These are phyloP conservation scores for Colius striatus DNA, from an alignment of 2,113 vertebrate genomes.

Conservation along the genomic window DNA sequence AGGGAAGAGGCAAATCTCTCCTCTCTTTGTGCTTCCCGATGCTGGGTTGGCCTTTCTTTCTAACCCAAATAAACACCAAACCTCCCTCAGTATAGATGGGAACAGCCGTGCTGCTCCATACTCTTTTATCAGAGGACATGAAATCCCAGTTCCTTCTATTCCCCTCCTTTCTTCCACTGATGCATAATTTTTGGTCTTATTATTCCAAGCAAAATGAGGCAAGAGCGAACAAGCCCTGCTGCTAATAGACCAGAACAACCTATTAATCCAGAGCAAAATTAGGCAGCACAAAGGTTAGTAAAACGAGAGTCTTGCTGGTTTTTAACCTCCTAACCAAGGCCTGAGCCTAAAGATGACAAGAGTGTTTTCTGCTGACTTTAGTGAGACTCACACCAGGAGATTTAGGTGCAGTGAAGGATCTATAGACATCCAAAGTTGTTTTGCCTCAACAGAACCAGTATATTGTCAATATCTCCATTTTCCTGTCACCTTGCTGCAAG, in stretches of 20 bases:
- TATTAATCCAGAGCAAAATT: constrained; percentile 57
- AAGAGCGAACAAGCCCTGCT: constrained; percentile 40
- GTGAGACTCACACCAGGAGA: not conserved
- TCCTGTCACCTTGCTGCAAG: not conserved
- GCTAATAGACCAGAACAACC: constrained; percentile 57
- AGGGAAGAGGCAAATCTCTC: not conserved
- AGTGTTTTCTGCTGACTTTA: not conserved
- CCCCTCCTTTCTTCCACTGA: not conserved
- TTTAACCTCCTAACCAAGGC: not conserved
- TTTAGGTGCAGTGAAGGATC: not conserved
- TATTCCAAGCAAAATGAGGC: constrained; percentile 63
- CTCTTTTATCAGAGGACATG: not conserved
- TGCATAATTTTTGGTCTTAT: constrained; percentile 27
- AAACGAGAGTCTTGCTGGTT: not conserved
- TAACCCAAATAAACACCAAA: not conserved
- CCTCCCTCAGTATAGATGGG: fast-evolving
- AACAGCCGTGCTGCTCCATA: fast-evolving
- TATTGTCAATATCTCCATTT: not conserved
- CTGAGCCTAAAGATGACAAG: not conserved
- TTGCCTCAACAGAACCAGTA: not conserved
- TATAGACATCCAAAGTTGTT: not conserved
- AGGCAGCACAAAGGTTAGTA: constrained; percentile 36
- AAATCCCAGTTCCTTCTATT: not conserved
- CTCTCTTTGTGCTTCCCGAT: not conserved
- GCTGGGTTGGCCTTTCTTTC: not conserved